phyloP scores from a whole-genome alignment of 2,797 vertebrate genomes.

The Novumbra hubbsi region DNA sequence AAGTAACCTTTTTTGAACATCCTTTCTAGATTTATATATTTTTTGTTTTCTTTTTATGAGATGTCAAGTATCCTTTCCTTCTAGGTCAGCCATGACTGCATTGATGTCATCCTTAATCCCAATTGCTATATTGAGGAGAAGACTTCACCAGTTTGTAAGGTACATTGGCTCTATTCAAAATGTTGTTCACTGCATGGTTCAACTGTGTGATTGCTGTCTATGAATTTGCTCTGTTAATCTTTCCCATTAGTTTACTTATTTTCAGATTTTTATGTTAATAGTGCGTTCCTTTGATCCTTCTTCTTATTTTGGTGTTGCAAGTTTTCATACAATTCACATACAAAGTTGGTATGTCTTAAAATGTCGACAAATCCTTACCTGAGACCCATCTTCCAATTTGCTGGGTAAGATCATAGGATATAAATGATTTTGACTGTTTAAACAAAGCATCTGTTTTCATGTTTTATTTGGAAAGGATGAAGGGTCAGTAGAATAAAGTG shows the following conservation, averaged over 20 bases:
- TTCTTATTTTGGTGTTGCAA: background rate
- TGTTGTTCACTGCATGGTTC: background rate
- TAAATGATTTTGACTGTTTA: background rate
- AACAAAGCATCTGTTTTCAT: constrained; percentile 12
- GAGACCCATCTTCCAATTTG: background rate
- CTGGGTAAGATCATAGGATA: background rate
- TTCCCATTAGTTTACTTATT: background rate
- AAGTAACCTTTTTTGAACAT: constrained; percentile 15
- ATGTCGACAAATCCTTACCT: background rate
- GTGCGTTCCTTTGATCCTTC: background rate
- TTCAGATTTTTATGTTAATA: background rate
- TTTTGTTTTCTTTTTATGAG: no score
- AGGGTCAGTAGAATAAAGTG: constrained; percentile 27
- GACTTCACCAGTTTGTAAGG: constrained; percentile 56
- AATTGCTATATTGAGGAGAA: constrained; percentile 47
- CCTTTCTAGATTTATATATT: background rate
- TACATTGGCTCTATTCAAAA: constrained; percentile 23
- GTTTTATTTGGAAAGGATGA: constrained; percentile 33
- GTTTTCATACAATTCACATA: background rate
- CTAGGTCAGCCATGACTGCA: constrained; percentile 53
- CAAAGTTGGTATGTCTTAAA: background rate
- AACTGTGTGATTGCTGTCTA: background rate
- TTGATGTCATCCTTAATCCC: constrained; percentile 32
- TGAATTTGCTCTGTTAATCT: background rate
- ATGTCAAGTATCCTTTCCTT: background rate